phyloP scores from a whole-genome alignment of 2,888 invertebrate species.

The Onthophagus sagittarius region DNA sequence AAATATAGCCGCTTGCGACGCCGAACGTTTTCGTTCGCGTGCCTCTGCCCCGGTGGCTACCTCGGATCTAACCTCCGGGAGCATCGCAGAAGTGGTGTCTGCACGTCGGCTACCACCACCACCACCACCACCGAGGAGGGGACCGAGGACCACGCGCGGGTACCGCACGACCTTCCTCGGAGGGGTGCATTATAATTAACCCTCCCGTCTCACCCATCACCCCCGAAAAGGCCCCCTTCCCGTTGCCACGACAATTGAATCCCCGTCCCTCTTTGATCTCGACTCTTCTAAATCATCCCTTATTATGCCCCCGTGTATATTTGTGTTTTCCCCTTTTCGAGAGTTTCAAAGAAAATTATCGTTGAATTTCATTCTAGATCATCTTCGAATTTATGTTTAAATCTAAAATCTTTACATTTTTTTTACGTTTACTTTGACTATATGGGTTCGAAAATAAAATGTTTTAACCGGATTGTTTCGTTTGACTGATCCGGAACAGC shows the following conservation, averaged over 20 bases:
- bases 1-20: slow-evolving; percentile 29
- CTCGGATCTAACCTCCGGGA: slow-evolving; percentile 2
- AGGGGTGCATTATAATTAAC: slow-evolving; percentile 25
- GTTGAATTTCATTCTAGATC: background rate
- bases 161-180: slow-evolving; percentile 8
- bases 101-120: background rate
- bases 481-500: background rate
- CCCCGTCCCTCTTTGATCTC: slow-evolving; percentile 16
- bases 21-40: slow-evolving; percentile 2
- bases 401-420: background rate
- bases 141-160: background rate
- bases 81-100: background rate
- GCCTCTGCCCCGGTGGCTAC: background rate
- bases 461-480: background rate
- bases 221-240: background rate
- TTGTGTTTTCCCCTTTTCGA: background rate
- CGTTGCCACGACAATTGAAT: slow-evolving; percentile 12
- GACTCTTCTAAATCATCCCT: background rate
- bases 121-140: background rate
- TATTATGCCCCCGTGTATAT: background rate
- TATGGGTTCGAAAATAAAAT: background rate
- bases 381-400: too few relatives aligned
- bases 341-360: background rate
- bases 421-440: background rate
- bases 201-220: background rate